Evolutionary conservation across 1,140 invertebrate species (phyloP).

Genomic region (Scylla paramamosain): DNA sequence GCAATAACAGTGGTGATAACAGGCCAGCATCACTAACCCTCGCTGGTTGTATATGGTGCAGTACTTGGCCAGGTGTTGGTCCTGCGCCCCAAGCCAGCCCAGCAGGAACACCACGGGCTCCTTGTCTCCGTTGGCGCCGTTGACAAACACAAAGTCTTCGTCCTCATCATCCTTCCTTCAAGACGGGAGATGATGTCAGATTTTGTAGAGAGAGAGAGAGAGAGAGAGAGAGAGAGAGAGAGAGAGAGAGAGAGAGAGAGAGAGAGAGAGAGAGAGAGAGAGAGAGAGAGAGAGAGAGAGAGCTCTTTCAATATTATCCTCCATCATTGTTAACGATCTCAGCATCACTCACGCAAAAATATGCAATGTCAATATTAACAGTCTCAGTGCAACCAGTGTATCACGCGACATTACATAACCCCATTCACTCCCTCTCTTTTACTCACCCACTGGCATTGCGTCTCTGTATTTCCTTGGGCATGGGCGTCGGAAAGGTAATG

Average conservation of each 20-base stretch:
- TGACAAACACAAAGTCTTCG: conserved; percentile 83
- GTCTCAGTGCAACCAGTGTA: no score
- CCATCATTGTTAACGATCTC: no score
- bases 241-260: no score
- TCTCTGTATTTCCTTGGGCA: conserved; percentile 78
- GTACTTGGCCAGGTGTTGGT: conserved; percentile 89
- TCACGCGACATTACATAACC: no score
- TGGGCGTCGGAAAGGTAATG: conserved; percentile 84
- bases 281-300: no score
- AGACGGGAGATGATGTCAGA: background rate
- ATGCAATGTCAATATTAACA: no score
- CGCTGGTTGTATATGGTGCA: conserved; percentile 88
- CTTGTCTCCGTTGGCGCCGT: conserved; percentile 82
- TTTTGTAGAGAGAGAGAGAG: background rate
- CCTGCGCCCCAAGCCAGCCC: conserved; percentile 90
- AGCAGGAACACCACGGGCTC: conserved; percentile 87
- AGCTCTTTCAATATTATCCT: no score
- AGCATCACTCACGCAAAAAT: no score
- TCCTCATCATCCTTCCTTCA: conserved; percentile 78
- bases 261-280: no score
- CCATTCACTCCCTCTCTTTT: background rate
- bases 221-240: no score
- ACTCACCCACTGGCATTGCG: conserved; percentile 28
- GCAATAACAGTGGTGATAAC: no score
- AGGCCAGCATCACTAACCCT: conserved; percentile 79